phyloP scores from a whole-genome alignment of 2,797 vertebrate species.

The Eutrigla gurnardus region DNA sequence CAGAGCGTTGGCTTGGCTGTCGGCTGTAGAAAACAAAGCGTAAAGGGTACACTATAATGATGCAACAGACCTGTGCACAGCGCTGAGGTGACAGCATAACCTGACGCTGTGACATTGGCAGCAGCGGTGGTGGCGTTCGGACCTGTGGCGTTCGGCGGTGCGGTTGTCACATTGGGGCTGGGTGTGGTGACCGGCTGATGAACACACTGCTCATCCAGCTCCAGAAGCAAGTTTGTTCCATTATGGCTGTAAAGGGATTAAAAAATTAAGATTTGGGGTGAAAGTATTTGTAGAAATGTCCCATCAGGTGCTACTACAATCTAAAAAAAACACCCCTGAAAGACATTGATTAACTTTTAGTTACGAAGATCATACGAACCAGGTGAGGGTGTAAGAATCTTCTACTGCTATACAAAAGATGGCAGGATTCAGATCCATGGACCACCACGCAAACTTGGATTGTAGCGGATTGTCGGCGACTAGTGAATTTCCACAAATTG shows the following conservation, averaged over 20 bases:
- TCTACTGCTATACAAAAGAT: constrained; percentile 25
- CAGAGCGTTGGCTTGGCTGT: constrained; percentile 52
- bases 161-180: constrained; percentile 30
- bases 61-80: background rate
- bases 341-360: too few relatives aligned
- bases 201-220: constrained; percentile 59
- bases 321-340: background rate
- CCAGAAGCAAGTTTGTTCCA: constrained; percentile 36
- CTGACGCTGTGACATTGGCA: background rate
- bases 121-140: constrained; percentile 4
- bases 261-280: background rate
- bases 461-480: background rate
- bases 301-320: background rate
- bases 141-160: constrained; percentile 23
- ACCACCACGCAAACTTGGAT: background rate
- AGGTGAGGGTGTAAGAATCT: background rate
- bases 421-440: background rate
- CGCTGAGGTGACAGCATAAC: constrained; percentile 24
- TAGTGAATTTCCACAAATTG: constrained; percentile 64
- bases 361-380: constrained; percentile 63
- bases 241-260: constrained; percentile 61
- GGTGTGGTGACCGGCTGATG: background rate
- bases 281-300: background rate
- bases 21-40: constrained; percentile 25
- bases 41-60: background rate